Conservation (phyloP, 2,797 vertebrate genomes). For the Catostomus latipinnis region DNA sequence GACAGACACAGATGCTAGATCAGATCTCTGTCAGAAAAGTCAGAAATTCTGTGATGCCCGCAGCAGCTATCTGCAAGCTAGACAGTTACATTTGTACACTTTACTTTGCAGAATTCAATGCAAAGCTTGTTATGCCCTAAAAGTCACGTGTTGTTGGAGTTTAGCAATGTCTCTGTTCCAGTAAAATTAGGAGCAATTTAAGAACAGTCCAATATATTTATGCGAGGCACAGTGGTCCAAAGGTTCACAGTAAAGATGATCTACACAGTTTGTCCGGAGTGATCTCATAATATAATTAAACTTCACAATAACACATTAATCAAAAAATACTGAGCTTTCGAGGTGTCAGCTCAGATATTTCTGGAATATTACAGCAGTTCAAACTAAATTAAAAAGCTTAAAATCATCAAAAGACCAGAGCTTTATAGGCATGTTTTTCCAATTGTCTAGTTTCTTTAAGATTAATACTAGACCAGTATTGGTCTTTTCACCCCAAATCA, state of each 20-base stretch:
- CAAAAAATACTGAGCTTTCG: neutral
- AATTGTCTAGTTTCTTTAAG: neutral
- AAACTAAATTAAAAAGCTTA: neutral
- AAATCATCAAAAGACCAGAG: neutral
- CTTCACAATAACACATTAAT: neutral
- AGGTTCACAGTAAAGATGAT: slow-evolving; percentile 29
- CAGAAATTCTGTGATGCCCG: no score
- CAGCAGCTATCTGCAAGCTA: no score
- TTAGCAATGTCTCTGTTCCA: neutral
- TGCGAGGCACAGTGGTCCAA: slow-evolving; percentile 34
- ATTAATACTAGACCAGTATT: neutral
- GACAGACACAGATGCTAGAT: neutral
- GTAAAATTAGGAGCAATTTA: neutral
- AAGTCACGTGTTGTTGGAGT: neutral
- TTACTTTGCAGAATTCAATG: no score
- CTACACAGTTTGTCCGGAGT: neutral
- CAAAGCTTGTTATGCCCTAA: no score
- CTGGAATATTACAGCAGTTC: no score
- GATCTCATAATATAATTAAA: neutral
- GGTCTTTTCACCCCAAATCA: neutral
- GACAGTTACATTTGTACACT: no score
- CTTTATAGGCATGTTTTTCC: neutral
- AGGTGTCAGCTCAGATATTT: neutral
- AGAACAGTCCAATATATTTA: neutral
- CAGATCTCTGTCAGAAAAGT: neutral